phyloP scores from a whole-genome alignment of 2,888 invertebrate species.

The Dicyrtoma fusca region DNA sequence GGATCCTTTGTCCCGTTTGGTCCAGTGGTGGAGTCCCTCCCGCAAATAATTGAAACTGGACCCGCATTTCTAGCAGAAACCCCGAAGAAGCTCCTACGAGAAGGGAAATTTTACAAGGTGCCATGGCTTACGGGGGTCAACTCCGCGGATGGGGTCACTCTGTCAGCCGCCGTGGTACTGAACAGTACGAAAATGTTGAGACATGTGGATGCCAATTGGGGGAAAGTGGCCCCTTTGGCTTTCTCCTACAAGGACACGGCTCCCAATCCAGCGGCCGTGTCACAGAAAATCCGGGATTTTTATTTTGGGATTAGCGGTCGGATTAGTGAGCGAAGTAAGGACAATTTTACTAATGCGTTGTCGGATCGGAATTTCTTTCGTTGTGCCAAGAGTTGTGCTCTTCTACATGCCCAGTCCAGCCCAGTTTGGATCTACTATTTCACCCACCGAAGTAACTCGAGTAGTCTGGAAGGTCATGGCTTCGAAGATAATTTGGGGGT shows the following conservation, averaged over 20 bases:
- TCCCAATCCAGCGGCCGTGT: conserved; percentile 31
- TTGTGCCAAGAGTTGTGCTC: conserved; percentile 41
- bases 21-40: conserved; percentile 40
- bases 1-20: conserved; percentile 38
- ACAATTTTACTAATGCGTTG: conserved; percentile 40
- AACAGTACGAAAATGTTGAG: conserved; percentile 37
- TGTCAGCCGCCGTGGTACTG: conserved; percentile 36
- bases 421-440: conserved; percentile 45
- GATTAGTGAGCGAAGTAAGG: conserved; percentile 32
- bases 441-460: conserved; percentile 28
- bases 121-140: conserved; percentile 46
- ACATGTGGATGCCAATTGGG: conserved; percentile 42
- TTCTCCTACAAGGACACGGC: conserved; percentile 45
- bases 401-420: conserved; percentile 35
- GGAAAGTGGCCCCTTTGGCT: conserved; percentile 39
- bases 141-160: conserved; percentile 41
- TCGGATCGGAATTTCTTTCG: conserved; percentile 43
- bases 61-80: conserved; percentile 42
- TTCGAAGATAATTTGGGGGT: conserved; percentile 32
- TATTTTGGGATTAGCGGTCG: conserved; percentile 40
- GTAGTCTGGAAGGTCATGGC: conserved; percentile 40
- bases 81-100: conserved; percentile 41
- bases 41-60: conserved; percentile 32
- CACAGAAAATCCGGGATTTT: conserved; percentile 40
- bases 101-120: conserved; percentile 37